Base-by-base conservation (phyloP, 2,888 invertebrate species). In the Lithosia quadra region DNA sequence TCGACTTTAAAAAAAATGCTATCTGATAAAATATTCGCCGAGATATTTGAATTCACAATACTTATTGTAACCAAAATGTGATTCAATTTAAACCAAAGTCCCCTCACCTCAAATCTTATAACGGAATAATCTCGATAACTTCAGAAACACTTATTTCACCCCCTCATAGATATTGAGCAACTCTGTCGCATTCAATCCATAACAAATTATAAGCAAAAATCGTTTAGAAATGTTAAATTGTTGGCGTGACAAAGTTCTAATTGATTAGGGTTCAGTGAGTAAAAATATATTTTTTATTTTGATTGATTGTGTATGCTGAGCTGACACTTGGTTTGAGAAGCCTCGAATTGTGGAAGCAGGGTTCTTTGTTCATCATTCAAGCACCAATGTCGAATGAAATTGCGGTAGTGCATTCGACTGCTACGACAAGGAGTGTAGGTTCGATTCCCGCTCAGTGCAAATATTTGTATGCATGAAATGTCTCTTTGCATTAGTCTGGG, bases 81-180 rank as follows among this genome's bases (percentile, higher is more conserved):
- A 55, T 49, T 63, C 69, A 71, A 77, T 77, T 79, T 73, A 65
- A 72, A 65, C 67, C n/a, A 1, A 36, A 49, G 49, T 67, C 71
- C 76, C 71, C 75, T 79, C 61, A 69, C 73, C 77, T 72, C 77
- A 76, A 80, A 80, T 81, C 79, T 81, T 65, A 71, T 81, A 79
- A 77, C 63, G 53, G 73, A 76, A 81, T 81, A 70, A 79, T 68
- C 57, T 70, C 65, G 72, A 69, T 64, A 49, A 34, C 72, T 71
- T 63, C 58, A 72, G 62, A 58, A 72, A 69, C 71, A 76, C 77
- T 80, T 68, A 71, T 63, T 61, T 34, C 59, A 33, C 49, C 68
- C 73, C 78, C 73, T 67, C 70, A 28, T 21, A 3, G 18, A 11
- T 24, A 2, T 53, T 10, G 55, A 60, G 33, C 71, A 75, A 68